Evolutionary conservation across 2,888 invertebrate species (phyloP), one percentile per base, ranked within the genome.

Genomic region (Hirtodrosophila confusa): DNA sequence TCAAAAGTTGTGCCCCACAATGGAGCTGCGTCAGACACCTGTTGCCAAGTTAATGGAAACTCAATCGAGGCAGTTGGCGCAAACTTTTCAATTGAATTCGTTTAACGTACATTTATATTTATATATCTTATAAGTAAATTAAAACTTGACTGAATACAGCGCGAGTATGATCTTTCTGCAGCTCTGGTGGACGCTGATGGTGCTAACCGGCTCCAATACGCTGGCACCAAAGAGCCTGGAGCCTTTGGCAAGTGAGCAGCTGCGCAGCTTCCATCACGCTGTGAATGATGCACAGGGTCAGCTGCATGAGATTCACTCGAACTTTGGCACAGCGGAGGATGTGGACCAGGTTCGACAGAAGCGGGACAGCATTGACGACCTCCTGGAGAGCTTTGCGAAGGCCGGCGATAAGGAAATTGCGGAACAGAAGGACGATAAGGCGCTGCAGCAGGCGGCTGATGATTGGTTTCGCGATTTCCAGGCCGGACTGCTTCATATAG

Each of bases 401-500:
- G 10, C 9, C 0, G 35, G 35, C 8, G 57, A 74, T 0, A 55
- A 61, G 29, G 40, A 72, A 0, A 5, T 7, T 3, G 29, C 2
- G 1, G 24, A 35, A 4, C 43, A 66, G 4, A 31, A 58, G 8
- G 69, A 64, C 7, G 72, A 80, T 4, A 65, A 70, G 4, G 54
- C 27, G 1, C 8, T 69, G 69, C 67, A 65, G 43, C 70, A 29
- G 29, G 56, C 50, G 23, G 75, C 56, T 4, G 80, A 87, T n/a
- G 84, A 78, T 17, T 90, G 90, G 89, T 78, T 87, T 11, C 69
- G 73, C 1, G 72, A 76, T 0, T 75, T 85, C 0, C 67, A 84
- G 8, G 63, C 60, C 0, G 60, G 41, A 2, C 3, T 48, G 2
- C 10, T 4, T 5, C 35, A 43, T 1, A 33, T 9, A 12, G 12